A percentile compares a stretch with the other conserved stretches of the same genome.
These are phyloP conservation scores for Myripristis murdjan DNA, from an alignment of 2,797 vertebrate genomes.

Conservation along the genomic window DNA sequence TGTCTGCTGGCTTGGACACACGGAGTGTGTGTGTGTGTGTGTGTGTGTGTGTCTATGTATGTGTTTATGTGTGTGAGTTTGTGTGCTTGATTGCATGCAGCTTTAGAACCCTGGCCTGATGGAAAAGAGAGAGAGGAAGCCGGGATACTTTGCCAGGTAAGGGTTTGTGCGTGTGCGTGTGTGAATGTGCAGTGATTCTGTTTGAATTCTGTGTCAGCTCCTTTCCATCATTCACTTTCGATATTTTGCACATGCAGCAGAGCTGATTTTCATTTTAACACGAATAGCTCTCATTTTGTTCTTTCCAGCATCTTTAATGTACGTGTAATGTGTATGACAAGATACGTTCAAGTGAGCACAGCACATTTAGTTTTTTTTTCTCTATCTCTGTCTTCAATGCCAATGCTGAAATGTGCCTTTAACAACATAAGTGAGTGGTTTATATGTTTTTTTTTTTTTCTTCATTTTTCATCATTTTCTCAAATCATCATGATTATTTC, in stretches of 20 bases:
- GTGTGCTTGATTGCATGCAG: slow-evolving; percentile 47
- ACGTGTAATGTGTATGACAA: not conserved
- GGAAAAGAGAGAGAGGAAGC: slow-evolving; percentile 87
- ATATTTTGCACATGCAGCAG: not conserved
- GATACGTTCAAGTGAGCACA: not conserved
- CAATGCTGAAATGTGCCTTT: not conserved
- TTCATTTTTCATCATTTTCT: no score
- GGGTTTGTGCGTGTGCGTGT: not conserved
- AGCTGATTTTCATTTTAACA: not conserved
- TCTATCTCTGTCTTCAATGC: not conserved
- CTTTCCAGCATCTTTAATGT: not conserved
- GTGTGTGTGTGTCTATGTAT: no score
- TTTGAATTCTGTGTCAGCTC: not conserved
- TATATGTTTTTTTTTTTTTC: no score
- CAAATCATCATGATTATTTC: not conserved
- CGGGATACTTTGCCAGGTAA: slow-evolving; percentile 88
- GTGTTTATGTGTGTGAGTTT: slow-evolving; percentile 21
- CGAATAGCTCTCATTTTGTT: not conserved
- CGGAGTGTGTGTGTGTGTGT: slow-evolving; percentile 22
- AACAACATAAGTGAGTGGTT: no score
- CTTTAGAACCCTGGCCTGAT: slow-evolving; percentile 73
- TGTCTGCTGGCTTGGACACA: slow-evolving; percentile 54
- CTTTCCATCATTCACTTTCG: not conserved
- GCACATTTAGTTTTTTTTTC: not conserved
- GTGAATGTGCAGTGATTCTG: not conserved